Conservation (phyloP, 2,113 vertebrate species). For the Pogonocichla stellata region DNA sequence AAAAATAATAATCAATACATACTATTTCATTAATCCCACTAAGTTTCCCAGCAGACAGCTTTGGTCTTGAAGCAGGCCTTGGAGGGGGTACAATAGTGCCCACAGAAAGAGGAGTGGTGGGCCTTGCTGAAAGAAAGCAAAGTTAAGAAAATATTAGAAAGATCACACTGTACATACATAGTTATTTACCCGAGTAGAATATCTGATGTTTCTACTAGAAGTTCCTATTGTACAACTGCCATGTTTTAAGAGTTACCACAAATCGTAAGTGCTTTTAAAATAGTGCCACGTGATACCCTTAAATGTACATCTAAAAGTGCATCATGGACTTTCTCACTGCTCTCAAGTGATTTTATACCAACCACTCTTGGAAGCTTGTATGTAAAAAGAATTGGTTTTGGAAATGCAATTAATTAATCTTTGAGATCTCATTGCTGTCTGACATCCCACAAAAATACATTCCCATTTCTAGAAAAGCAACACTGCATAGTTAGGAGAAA, state of each 20-base stretch:
- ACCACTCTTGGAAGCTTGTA: background rate
- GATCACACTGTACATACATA: background rate
- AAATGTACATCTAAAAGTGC: conserved; percentile 19
- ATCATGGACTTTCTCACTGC: background rate
- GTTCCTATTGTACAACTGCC: background rate
- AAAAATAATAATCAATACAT: conserved; percentile 60
- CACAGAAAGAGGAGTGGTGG: conserved; percentile 86
- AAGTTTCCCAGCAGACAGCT: conserved; percentile 88
- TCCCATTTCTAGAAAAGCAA: background rate
- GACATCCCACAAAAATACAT: background rate
- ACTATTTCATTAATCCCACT: conserved; percentile 97
- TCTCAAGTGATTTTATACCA: background rate
- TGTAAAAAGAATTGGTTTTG: background rate
- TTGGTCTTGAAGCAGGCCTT: conserved; percentile 93
- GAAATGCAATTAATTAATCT: background rate
- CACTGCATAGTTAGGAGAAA: background rate
- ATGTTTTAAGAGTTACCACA: background rate
- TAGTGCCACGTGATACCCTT: background rate
- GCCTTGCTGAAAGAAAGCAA: conserved; percentile 80
- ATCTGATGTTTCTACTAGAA: background rate
- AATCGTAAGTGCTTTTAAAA: background rate
- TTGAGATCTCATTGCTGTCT: background rate
- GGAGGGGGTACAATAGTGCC: conserved; percentile 91
- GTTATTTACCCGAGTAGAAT: background rate
- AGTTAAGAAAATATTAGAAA: conserved; percentile 47